Evolutionary conservation across 2,888 invertebrate genomes (phyloP), one percentile per base, ranked within the genome.

Genomic region (Dicyrtomina minuta): DNA sequence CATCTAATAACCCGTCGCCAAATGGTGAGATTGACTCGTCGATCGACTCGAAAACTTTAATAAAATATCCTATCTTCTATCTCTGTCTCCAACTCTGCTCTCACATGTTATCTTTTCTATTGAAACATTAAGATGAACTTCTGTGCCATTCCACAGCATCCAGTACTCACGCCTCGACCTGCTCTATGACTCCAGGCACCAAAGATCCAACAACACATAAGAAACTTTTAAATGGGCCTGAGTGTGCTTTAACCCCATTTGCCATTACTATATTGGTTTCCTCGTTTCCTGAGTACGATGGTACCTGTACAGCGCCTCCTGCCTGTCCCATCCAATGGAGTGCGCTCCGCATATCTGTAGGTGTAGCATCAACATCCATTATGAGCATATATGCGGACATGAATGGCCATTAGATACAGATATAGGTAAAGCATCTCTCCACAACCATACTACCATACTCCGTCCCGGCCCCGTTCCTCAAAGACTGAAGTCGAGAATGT

Each of bases 41-140:
- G 26, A 66, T 65, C 46, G 58, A 66, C 58, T 66, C 66, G 55
- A 66, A 55, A 66, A 66, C 60, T 70, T 70, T 66, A 70, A 70
- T 70, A 70, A 70, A 66, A 66, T 66, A 66, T 66, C 65, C 59
- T 51, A 13, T 39, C 43, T 39, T 46, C 55, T 59, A 26, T 55
- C 15, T 53, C 65, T 56, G n/a, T 62, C 62, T 49, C 49, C 13
- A 15, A 41, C 58, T 58, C 58, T 5, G 24, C 24, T 51, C 27
- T n/a, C 49, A n/a, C n/a, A 26, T 61, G 41, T 55, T 49, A 5
- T 49, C 62, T 27, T 33, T 17, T 49, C 17, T 49, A 49, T 62
- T 49, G 62, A 62, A 49, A 62, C 62, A 62, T 64, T 39, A 64
- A 64, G 64, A n/a, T n/a, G n/a, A n/a, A n/a, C n/a, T n/a, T n/a